Percentiles rank a stretch among this genome's conserved stretches.
Conservation (phyloP, 2,113 vertebrate species). For the Oryctolagus cuniculus region DNA sequence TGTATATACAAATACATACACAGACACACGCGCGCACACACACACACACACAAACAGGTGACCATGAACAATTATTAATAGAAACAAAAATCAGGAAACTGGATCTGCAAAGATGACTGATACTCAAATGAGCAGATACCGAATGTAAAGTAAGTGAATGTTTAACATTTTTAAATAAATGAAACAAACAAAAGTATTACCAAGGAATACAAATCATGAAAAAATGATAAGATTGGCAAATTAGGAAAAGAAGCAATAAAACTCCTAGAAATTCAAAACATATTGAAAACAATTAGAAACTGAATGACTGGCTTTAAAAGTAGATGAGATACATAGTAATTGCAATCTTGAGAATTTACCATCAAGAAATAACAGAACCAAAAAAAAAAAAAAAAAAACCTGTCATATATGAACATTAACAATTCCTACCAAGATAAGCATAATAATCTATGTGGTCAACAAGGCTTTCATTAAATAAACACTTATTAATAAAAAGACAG, state of each 20-base stretch:
- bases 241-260: background rate
- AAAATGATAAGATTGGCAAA: background rate
- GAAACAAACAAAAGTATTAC: background rate
- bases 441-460: background rate
- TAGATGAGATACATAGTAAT: background rate
- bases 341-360: too few relatives aligned
- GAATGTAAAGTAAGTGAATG: background rate
- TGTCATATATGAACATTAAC: background rate
- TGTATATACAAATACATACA: too few relatives aligned
- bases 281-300: background rate
- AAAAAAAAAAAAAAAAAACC: background rate
- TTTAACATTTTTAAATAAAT: constrained; percentile 41
- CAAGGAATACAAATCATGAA: constrained; percentile 2
- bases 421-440: constrained; percentile 9
- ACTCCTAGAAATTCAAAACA: constrained; percentile 26
- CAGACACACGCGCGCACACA: background rate
- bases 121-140: background rate
- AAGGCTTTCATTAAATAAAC: background rate
- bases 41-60: background rate
- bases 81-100: background rate
- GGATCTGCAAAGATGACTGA: background rate
- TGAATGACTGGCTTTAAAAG: too few relatives aligned
- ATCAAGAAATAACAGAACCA: background rate
- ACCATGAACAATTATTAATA: background rate
- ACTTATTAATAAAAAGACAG: background rate